Conservation (phyloP, 2,113 vertebrate genomes). For the Myrmecophaga tridactyla region DNA sequence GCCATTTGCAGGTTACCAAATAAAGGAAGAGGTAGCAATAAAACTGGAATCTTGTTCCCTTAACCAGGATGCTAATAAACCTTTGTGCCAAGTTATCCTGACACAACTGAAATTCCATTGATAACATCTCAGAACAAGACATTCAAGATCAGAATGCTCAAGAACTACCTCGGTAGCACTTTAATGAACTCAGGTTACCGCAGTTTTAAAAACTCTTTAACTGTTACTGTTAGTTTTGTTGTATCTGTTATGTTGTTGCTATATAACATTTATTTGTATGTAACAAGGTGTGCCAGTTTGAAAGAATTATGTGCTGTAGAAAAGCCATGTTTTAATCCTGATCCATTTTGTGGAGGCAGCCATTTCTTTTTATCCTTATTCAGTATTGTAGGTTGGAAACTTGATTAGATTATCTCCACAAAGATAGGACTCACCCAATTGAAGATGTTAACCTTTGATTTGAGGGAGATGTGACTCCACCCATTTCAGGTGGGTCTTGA, state of each 20-base stretch:
- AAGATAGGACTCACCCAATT: too few species aligned
- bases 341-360: too few species aligned
- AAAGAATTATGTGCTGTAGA: too few species aligned
- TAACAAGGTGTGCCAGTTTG: too few species aligned
- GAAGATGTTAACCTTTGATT: too few species aligned
- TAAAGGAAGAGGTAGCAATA: background rate
- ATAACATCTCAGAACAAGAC: constrained; percentile 16
- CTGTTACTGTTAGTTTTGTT: too few species aligned
- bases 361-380: too few species aligned
- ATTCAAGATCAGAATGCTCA: constrained; percentile 21
- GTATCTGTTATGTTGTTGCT: background rate
- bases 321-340: too few species aligned
- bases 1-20: background rate
- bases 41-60: constrained; percentile 1
- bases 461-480: too few species aligned
- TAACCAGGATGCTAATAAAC: background rate
- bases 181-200: background rate
- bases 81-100: constrained; percentile 25
- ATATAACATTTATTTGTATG: background rate
- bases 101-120: constrained; percentile 13
- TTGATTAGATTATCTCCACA: too few species aligned
- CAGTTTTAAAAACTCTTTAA: constrained; percentile 30
- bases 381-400: too few species aligned
- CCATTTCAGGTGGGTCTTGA: too few species aligned
- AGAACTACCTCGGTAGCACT: constrained; percentile 17